Evolutionary conservation across 2,113 vertebrate genomes (phyloP).

Genomic region (Tinamus guttatus): DNA sequence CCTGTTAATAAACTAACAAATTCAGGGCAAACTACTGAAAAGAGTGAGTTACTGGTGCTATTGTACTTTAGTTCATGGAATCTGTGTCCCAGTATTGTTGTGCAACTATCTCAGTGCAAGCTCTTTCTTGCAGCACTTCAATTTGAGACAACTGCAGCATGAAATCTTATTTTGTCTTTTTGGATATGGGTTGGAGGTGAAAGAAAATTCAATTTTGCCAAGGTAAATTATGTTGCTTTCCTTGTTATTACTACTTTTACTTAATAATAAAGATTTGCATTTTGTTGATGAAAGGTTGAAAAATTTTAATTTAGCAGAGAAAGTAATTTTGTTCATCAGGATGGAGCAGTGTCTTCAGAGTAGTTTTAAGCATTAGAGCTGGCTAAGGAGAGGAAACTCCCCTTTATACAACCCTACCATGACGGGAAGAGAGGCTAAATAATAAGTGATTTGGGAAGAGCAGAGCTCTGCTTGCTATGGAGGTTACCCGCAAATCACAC

Average conservation of each 20-base stretch:
- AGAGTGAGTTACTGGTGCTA: neutral
- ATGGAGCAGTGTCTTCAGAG: neutral
- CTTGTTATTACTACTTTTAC: neutral
- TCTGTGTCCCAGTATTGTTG: neutral
- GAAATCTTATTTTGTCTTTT: neutral
- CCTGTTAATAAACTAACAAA: neutral
- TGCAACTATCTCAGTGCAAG: neutral
- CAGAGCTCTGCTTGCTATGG: neutral
- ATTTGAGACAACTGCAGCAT: neutral
- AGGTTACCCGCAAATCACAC: neutral
- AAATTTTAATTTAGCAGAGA: neutral
- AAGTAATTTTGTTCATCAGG: neutral
- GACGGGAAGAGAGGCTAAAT: neutral
- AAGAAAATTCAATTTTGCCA: neutral
- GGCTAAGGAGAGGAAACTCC: neutral
- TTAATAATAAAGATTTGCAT: neutral
- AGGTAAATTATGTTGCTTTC: neutral
- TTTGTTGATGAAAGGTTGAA: neutral
- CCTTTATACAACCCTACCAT: accelerated
- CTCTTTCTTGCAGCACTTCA: neutral
- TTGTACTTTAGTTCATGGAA: neutral
- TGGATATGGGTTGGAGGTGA: neutral
- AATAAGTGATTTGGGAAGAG: neutral
- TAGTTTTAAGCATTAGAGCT: neutral
- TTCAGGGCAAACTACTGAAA: neutral